A percentile compares a stretch with the other conserved stretches of the same genome.
These are phyloP conservation scores for Halichoeres trimaculatus DNA, from an alignment of 2,113 vertebrate genomes.

Conservation along the genomic window DNA sequence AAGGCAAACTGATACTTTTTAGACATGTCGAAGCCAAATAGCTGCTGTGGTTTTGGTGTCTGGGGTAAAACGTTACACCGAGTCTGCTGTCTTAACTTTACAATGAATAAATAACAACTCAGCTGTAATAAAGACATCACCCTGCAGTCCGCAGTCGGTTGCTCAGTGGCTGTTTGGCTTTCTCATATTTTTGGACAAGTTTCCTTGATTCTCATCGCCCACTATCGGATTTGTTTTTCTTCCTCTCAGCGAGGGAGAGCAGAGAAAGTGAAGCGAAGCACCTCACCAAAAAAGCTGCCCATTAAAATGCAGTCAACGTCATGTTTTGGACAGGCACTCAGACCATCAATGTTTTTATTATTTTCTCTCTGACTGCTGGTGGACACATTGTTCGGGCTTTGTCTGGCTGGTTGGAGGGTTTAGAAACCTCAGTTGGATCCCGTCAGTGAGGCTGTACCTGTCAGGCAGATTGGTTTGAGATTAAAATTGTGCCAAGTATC, in stretches of 20 bases:
- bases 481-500: conserved; percentile 72
- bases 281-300: conserved; percentile 51
- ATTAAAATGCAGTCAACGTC: conserved; percentile 81
- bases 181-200: conserved; percentile 37
- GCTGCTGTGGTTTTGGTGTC: not conserved
- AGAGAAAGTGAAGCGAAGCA: conserved; percentile 42
- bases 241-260: conserved; percentile 3
- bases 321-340: conserved; percentile 71
- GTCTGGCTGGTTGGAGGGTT: conserved; percentile 79
- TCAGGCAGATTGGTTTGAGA: conserved; percentile 82
- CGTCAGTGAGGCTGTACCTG: conserved; percentile 76
- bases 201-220: conserved; percentile 36
- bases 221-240: conserved; percentile 35
- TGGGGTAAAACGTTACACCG: not conserved
- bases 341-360: conserved; percentile 55
- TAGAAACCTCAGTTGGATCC: conserved; percentile 78
- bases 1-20: not conserved
- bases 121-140: conserved; percentile 19
- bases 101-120: conserved; percentile 21
- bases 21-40: conserved; percentile 3
- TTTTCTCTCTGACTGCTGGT: conserved; percentile 48
- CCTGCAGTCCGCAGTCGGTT: not conserved
- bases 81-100: conserved; percentile 20
- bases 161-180: conserved; percentile 31
- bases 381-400: conserved; percentile 74